These are phyloP conservation scores for Dryococelus australis DNA, from an alignment of 2,888 invertebrate genomes.

Conservation along the genomic window DNA sequence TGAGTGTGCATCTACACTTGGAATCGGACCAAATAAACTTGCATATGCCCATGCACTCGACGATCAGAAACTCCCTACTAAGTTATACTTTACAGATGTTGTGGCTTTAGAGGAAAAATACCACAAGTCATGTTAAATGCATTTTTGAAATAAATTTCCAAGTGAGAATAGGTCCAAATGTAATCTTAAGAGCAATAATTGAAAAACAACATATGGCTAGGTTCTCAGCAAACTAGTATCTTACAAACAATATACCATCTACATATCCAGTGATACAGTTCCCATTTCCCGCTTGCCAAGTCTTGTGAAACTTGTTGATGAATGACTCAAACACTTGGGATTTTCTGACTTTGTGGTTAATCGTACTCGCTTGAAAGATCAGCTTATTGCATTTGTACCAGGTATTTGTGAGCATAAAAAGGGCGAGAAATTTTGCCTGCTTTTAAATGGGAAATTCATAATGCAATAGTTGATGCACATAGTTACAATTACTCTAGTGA, in stretches of 20 bases:
- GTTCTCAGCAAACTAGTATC: not conserved
- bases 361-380: not conserved
- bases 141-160: not conserved
- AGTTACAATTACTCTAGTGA: not conserved
- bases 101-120: not conserved
- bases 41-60: not conserved
- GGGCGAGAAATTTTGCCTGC: not conserved
- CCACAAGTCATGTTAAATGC: slow-evolving; percentile 7
- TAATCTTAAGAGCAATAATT: not conserved
- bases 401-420: not conserved
- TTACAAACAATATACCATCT: not conserved
- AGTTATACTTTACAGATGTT: not conserved
- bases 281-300: not conserved
- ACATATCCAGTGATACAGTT: not conserved
- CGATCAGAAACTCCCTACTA: not conserved
- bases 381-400: not conserved
- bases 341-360: not conserved
- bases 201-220: not conserved
- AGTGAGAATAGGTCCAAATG: not conserved
- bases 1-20: not conserved
- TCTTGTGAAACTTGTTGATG: slow-evolving; percentile 10
- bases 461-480: not conserved
- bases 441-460: not conserved
- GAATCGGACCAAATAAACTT: not conserved
- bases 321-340: not conserved